Evolutionary conservation across 2,797 vertebrate genomes (phyloP), one percentile per base, ranked within the genome.

Genomic region (Peromyscus attwateri): DNA sequence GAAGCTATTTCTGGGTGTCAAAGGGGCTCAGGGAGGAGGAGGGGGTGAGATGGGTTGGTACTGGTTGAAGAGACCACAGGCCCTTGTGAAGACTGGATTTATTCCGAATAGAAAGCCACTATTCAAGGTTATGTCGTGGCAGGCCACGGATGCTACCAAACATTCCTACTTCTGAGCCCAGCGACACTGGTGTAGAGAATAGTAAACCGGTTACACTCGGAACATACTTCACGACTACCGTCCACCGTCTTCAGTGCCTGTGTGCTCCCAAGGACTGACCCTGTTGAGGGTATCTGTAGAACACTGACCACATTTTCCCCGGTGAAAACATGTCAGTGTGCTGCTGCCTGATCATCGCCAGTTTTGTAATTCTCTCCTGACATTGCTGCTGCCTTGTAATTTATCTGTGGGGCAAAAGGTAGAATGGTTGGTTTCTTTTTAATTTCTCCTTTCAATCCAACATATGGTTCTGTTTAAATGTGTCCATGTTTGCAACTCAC

Each of bases 401-500:
- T 97, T 95, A 97, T 98, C 94, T 98, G 98, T 97, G 98, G 95
- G 96, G 97, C 84, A 95, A 97, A 98, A 98, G 97, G 98, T 98
- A 98, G 98, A 97, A 92, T 92, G 96, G 98, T 95, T 97, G 94
- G 52, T 94, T 97, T 64, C 7, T 90, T 98, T 97, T 96, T 97
- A 94, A 95, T 97, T 97, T 98, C 97, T 95, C 79, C 94, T 98
- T 98, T 97, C 84, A 0, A 96, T 97, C 80, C 93, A 75, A 98
- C 99, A 99, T 99, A 98, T 99, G 99, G 97, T 98, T 98, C 98
- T 98, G 97, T 93, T 99, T 99, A 99, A 98, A 98, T 0, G 62
- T 97, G 98, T 98, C 98, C 98, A 97, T 98, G 98, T 99, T 99
- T 99, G 98, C 98, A 98, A 98, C 97, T 98, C 97, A 97, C 95